These are phyloP conservation scores for Acanthosepion lycidas DNA, from an alignment of 2,888 invertebrate species.

Conservation along the genomic window DNA sequence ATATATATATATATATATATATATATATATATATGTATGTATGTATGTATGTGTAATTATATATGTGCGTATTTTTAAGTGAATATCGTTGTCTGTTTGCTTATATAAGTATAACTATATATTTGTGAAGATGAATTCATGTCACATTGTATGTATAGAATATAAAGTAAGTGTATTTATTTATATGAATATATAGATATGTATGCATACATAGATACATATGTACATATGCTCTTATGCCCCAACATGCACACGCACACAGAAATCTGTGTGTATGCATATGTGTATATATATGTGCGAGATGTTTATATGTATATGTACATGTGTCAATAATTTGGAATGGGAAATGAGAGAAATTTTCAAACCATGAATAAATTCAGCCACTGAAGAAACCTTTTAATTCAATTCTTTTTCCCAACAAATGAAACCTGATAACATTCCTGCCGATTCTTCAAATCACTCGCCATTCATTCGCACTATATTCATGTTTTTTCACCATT, in stretches of 20 bases:
- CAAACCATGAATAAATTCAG: neutral
- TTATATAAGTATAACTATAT: neutral
- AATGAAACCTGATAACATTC: neutral
- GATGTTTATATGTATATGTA: neutral
- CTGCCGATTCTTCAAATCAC: neutral
- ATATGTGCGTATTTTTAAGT: neutral
- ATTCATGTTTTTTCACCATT: neutral
- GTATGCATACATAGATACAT: no score
- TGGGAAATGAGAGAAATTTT: neutral
- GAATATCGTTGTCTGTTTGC: neutral
- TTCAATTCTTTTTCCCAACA: neutral
- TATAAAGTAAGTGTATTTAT: no score
- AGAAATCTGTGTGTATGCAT: neutral
- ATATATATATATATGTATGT: neutral
- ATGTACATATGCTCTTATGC: no score
- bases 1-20: conserved; percentile 33
- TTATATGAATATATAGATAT: no score
- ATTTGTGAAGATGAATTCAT: neutral
- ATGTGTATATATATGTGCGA: neutral
- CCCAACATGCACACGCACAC: neutral
- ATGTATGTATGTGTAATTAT: neutral
- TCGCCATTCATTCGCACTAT: neutral
- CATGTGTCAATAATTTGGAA: neutral
- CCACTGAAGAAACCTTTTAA: neutral
- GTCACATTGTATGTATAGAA: no score